Evolutionary conservation across 2,888 invertebrate species (phyloP).

Genomic region (Spatulosminthurus flaviceps): DNA sequence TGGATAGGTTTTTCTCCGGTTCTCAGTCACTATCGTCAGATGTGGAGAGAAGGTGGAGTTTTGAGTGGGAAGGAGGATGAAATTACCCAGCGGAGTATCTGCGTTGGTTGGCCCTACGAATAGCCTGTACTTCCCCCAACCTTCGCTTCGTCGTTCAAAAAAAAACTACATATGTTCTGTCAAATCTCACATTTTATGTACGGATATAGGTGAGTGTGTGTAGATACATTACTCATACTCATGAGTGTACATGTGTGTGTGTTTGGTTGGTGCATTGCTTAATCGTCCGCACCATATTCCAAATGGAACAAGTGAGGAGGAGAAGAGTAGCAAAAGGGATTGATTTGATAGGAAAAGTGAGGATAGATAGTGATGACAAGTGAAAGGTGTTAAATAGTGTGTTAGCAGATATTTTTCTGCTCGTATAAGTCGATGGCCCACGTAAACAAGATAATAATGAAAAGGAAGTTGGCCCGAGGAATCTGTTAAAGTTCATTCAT

Average conservation of each 20-base stretch:
- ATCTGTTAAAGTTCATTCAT: constrained; percentile 54
- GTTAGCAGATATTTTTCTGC: constrained; percentile 42
- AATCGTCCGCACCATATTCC: no score
- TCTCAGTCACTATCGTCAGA: background rate
- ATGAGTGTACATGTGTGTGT: no score
- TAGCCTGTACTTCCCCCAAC: no score
- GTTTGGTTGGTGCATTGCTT: no score
- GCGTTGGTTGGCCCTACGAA: no score
- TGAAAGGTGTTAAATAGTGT: constrained; percentile 42
- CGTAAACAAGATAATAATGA: constrained; percentile 45
- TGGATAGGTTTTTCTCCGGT: constrained; percentile 17
- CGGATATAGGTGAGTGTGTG: no score
- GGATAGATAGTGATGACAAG: constrained; percentile 42
- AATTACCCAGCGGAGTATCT: background rate
- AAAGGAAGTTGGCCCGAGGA: constrained; percentile 43
- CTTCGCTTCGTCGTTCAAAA: no score
- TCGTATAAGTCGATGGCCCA: constrained; percentile 36
- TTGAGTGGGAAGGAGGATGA: background rate
- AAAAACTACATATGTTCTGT: no score
- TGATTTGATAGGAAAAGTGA: background rate
- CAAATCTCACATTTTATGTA: no score
- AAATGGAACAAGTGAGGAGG: background rate
- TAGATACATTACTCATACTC: no score
- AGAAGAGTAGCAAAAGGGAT: no score
- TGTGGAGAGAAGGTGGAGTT: background rate